phyloP scores from a whole-genome alignment of 2,888 invertebrate species.

The Dusona sp. region DNA sequence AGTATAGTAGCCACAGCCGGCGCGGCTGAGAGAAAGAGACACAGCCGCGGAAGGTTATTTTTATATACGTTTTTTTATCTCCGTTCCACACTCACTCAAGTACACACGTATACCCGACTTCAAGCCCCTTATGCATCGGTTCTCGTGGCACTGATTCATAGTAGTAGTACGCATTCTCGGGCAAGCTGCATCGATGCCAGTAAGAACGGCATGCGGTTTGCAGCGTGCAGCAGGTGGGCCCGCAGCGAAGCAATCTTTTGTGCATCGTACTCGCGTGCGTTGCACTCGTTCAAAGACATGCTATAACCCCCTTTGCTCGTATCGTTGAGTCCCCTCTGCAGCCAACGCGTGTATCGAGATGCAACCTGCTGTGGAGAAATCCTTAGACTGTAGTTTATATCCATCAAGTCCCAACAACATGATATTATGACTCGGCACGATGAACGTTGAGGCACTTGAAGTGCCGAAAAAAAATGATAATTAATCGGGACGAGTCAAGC shows the following conservation, averaged over 20 bases:
- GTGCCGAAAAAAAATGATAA: neutral
- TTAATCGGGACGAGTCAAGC: neutral
- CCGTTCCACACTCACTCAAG: slow-evolving; percentile 29
- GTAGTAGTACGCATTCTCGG: slow-evolving; percentile 32
- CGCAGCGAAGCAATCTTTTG: slow-evolving; percentile 72
- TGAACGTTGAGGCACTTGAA: slow-evolving; percentile 4
- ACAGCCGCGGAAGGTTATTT: slow-evolving; percentile 39
- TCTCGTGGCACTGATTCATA: slow-evolving; percentile 66
- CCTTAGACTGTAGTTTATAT: slow-evolving; percentile 40
- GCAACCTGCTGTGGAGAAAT: slow-evolving; percentile 60
- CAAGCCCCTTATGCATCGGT: slow-evolving; percentile 58
- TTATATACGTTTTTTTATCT: slow-evolving; percentile 47
- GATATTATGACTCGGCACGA: slow-evolving; percentile 25
- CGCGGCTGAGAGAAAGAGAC: slow-evolving; percentile 47
- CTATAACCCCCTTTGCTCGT: slow-evolving; percentile 47
- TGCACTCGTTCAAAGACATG: slow-evolving; percentile 66
- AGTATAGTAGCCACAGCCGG: slow-evolving; percentile 49
- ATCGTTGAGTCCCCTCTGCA: slow-evolving; percentile 47
- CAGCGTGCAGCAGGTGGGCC: slow-evolving; percentile 67
- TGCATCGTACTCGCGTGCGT: slow-evolving; percentile 77
- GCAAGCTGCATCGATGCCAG: slow-evolving; percentile 61
- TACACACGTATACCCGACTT: slow-evolving; percentile 1
- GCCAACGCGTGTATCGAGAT: slow-evolving; percentile 48
- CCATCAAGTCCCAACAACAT: slow-evolving; percentile 27
- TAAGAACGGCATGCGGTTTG: slow-evolving; percentile 51